Evolutionary conservation across 2,113 vertebrate genomes (phyloP), one percentile per base, ranked within the genome.

Genomic region (Martes martes): DNA sequence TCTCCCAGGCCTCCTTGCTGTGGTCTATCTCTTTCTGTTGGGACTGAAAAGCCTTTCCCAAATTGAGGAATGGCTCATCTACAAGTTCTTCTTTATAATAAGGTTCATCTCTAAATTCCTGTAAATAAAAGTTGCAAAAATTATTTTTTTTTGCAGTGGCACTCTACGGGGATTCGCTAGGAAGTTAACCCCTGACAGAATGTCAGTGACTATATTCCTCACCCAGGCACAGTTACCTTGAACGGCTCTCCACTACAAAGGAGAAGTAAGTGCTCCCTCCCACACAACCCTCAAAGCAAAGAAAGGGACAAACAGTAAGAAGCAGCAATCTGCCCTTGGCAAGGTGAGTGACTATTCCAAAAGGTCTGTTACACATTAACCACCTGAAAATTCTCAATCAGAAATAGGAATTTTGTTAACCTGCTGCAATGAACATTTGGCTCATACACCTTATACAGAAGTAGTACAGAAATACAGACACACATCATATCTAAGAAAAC

Each of bases 31-130:
- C 98, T 74, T 94, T 97, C 71, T 97, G 98, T 63, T 99, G 98
- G 7, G 98, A 98, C 36, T 98, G 98, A 86, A 99, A 99, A 15
- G 98, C 97, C 57, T 98, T 99, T 0, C 99, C 98, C 96, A 99
- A 98, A 96, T 98, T 98, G 95, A 99, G 97, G 98, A 98, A 98
- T 0, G 98, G 98, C 36, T 99, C 99, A 71, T 99, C 99, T 42
- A 99, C 99, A 8, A 98, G 96, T 28, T 99, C 99, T 98, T 99
- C 99, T 92, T 97, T 96, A 90, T 98, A 98, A 97, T 98, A 98
- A 0, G 98, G 97, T 89, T 98, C 99, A 91, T 99, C 98, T 94
- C 98, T 98, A 98, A 99, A 99, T 92, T 97, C 98, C 99, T 99
- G 95, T 61, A 93, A 55, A 93, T 18, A 95, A 96, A 93, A 63